Evolutionary conservation across 2,113 vertebrate genomes (phyloP).

Genomic region (Petrocephalus microphthalmus): DNA sequence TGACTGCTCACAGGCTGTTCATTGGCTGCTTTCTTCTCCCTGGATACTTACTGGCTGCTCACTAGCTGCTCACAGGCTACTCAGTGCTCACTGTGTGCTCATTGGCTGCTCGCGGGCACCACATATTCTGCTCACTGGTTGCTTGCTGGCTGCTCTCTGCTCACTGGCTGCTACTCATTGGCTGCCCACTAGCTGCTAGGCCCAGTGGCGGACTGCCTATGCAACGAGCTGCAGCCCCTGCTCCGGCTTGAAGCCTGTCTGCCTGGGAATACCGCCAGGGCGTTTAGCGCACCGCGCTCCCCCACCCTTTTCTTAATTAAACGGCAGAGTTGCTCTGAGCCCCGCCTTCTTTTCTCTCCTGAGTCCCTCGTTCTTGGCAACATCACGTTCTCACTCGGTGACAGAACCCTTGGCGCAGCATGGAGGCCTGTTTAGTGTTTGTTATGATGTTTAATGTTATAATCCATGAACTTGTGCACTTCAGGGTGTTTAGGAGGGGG

Average conservation of each 20-base stretch:
- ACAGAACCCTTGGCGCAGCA: not conserved
- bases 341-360: not conserved
- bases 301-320: slow-evolving; percentile 1
- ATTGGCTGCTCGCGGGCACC: not conserved
- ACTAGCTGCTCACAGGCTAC: not conserved
- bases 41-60: too few species aligned
- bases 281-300: not conserved
- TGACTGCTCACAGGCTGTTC: not conserved
- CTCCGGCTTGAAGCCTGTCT: not conserved
- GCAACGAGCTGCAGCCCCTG: not conserved
- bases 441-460: slow-evolving; percentile 3
- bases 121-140: not conserved
- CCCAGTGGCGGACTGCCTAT: not conserved
- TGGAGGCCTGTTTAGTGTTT: not conserved
- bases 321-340: not conserved
- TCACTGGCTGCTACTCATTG: not conserved
- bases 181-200: not conserved
- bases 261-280: not conserved
- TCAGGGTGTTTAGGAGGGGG: not conserved
- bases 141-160: not conserved
- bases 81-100: not conserved
- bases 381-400: not conserved
- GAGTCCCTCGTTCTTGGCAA: not conserved
- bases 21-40: too few species aligned
- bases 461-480: not conserved